Evolutionary conservation across 2,113 vertebrate genomes (phyloP).

Genomic region (Tragelaphus imberbis): DNA sequence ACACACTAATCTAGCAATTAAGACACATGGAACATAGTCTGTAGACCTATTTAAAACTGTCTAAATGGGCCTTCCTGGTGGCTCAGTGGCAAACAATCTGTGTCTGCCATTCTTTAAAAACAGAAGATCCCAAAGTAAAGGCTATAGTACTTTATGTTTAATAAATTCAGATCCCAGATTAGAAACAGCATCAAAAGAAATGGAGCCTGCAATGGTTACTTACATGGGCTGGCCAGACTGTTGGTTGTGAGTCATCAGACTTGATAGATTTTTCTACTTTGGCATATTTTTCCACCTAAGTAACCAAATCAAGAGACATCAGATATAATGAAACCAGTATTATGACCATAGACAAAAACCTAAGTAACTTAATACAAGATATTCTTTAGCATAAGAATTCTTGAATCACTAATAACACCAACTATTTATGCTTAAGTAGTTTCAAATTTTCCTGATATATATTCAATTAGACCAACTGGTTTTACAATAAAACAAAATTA

Average conservation of each 20-base stretch:
- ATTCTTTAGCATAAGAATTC: background rate
- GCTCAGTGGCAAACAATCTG: background rate
- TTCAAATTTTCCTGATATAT: background rate
- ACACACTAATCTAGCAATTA: background rate
- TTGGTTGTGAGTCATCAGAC: conserved; percentile 91
- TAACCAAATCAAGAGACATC: conserved; percentile 29
- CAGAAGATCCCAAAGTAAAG: background rate
- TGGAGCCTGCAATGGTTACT: conserved; percentile 67
- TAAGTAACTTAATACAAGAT: background rate
- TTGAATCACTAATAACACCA: background rate
- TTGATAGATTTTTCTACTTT: conserved; percentile 95
- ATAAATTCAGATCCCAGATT: conserved; percentile 8
- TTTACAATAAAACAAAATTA: background rate
- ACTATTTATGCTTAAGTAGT: background rate
- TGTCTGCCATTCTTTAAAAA: background rate
- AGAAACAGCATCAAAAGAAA: conserved; percentile 40
- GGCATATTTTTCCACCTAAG: conserved; percentile 96
- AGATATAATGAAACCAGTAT: conserved; percentile 6
- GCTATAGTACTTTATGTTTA: background rate
- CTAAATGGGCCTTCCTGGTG: background rate
- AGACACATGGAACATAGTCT: background rate
- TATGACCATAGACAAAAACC: background rate
- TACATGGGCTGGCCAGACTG: conserved; percentile 96
- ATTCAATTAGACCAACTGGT: background rate
- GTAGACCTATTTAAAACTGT: background rate